Evolutionary conservation across 2,888 invertebrate species (phyloP).

Genomic region (Phyllotreta striolata): DNA sequence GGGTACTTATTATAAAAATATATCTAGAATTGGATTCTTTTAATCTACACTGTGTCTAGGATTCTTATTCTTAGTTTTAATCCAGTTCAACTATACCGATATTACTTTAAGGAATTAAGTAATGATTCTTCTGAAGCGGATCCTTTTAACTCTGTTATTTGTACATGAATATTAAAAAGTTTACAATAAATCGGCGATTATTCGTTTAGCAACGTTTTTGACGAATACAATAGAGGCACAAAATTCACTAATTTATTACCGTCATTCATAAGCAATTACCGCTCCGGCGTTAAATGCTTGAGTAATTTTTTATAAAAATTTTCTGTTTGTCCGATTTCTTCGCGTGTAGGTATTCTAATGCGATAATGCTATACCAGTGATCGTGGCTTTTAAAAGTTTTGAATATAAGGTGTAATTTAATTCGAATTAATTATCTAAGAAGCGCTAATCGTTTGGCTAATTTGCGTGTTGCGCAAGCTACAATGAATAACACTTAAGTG

Average conservation of each 20-base stretch:
- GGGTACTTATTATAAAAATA: too few relatives aligned
- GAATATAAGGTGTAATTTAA: neutral
- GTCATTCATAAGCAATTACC: constrained; percentile 17
- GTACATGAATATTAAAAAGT: too few relatives aligned
- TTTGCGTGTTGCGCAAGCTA: constrained; percentile 29
- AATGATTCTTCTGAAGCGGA: neutral
- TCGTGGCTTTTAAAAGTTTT: constrained; percentile 18
- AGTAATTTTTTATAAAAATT: constrained; percentile 5
- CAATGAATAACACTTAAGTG: constrained; percentile 19
- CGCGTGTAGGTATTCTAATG: constrained; percentile 9
- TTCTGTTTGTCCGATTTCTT: constrained; percentile 19
- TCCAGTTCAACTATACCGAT: too few relatives aligned
- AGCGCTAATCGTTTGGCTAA: constrained; percentile 30
- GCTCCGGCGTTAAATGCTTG: neutral
- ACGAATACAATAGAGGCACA: constrained; percentile 13
- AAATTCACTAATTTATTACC: constrained; percentile 18
- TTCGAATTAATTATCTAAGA: constrained; percentile 35
- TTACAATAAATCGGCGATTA: neutral
- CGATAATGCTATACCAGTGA: constrained; percentile 7
- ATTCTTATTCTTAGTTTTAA: too few relatives aligned
- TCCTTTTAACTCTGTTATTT: too few relatives aligned
- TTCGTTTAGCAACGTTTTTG: constrained; percentile 5
- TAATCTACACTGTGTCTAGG: too few relatives aligned
- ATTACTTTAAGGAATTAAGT: too few relatives aligned
- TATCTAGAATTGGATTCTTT: too few relatives aligned